A percentile compares a stretch with the other conserved stretches of the same genome.
Evolutionary conservation across 2,888 invertebrate genomes (phyloP).

Genomic region (Lapara coniferarum): DNA sequence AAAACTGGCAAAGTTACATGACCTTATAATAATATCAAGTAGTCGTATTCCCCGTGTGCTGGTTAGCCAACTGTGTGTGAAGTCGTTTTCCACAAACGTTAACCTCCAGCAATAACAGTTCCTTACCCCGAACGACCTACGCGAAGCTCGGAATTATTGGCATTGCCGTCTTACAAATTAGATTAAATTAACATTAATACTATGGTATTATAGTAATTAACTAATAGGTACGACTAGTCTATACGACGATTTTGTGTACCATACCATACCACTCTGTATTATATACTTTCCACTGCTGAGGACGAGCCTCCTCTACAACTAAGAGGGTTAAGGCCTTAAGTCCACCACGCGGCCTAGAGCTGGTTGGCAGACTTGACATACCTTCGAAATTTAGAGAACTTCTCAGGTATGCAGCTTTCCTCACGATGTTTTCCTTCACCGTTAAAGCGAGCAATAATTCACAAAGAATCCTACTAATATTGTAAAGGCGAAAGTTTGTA

Average conservation of each 20-base stretch:
- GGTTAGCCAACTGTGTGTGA: conserved; percentile 65
- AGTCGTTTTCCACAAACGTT: conserved; percentile 67
- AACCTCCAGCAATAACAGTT: conserved; percentile 63
- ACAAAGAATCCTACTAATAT: too few species aligned
- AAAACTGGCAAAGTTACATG: neutral
- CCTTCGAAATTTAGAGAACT: too few species aligned
- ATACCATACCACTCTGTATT: too few species aligned
- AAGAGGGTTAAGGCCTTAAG: too few species aligned
- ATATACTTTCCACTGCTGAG: too few species aligned
- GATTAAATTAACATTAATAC: neutral
- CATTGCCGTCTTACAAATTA: conserved; percentile 6
- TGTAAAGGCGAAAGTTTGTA: too few species aligned
- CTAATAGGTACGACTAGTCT: neutral
- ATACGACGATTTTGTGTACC: neutral
- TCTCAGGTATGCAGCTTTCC: too few species aligned
- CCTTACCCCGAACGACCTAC: conserved; percentile 47
- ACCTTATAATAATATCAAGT: conserved; percentile 4
- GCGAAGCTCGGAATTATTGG: conserved; percentile 43
- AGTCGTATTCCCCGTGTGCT: conserved; percentile 35
- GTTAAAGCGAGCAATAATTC: too few species aligned
- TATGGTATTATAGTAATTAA: neutral
- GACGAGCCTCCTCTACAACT: too few species aligned
- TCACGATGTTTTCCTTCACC: too few species aligned
- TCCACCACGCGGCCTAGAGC: too few species aligned
- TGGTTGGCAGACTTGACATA: too few species aligned